phyloP scores from a whole-genome alignment of 2,888 invertebrate genomes.

The Ormyrus pomaceus region DNA sequence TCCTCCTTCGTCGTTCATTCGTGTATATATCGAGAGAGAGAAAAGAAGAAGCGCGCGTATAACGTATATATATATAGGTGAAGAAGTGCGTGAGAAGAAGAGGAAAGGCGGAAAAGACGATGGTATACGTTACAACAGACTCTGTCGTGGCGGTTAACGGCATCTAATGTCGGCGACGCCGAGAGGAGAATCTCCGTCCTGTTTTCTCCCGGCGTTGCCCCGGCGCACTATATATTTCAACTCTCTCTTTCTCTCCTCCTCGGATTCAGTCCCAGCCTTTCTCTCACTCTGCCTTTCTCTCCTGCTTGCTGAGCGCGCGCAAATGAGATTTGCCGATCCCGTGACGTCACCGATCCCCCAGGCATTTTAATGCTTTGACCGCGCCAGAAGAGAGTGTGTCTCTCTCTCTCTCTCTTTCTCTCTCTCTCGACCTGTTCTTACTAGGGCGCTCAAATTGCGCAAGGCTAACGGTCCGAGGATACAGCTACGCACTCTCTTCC shows the following conservation, averaged over 20 bases:
- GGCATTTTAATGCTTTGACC: conserved; percentile 64
- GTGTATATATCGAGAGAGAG: conserved; percentile 9
- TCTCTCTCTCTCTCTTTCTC: too few species aligned
- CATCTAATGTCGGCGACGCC: background rate
- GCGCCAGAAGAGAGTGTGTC: background rate
- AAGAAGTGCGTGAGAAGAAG: too few species aligned
- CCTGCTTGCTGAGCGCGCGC: conserved; percentile 22
- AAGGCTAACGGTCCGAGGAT: background rate
- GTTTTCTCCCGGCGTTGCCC: conserved; percentile 55
- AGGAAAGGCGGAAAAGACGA: too few species aligned
- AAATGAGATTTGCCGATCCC: conserved; percentile 60
- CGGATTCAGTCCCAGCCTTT: conserved; percentile 26
- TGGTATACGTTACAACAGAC: too few species aligned
- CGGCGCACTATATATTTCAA: conserved; percentile 5
- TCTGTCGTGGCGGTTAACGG: background rate
- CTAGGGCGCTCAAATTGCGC: too few species aligned
- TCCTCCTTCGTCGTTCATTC: conserved; percentile 1
- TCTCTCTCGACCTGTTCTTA: too few species aligned
- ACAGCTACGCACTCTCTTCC: background rate
- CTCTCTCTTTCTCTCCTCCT: conserved; percentile 49
- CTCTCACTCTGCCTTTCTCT: conserved; percentile 34
- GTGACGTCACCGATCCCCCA: conserved; percentile 69
- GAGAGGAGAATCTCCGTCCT: conserved; percentile 30
- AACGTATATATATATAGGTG: background rate
- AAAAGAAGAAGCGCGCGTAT: background rate